Base-by-base conservation (phyloP, 2,888 invertebrate genomes). In the Ophioninae sp. region DNA sequence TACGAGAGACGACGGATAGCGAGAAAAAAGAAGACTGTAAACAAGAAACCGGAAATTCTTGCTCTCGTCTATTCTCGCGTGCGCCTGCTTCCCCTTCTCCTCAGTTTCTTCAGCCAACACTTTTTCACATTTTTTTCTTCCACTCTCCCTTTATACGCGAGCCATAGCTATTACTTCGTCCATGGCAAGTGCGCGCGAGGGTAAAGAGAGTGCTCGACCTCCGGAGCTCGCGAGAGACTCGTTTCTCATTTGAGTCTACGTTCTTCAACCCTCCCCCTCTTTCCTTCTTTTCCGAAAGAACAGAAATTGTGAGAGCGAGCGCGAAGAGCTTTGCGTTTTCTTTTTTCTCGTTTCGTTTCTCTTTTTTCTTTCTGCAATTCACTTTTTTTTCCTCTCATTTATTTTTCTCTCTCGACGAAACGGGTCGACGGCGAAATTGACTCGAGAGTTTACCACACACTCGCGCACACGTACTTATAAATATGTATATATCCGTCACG, bases 171-270 rank as follows among this genome's bases (percentile, higher is more conserved):
- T 74, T 80, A 59, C 67, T 79, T 23, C 21, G 78, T 70, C 41
- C 41, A 64, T 64, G 3, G 21, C 50, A 21, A 37, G 50, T 56
- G 70, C 37, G 70, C 37, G 67, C 61, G 77, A 67, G 61, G 67
- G 65, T 59, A 81, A 77, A 72, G 81, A 77, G 77, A 68, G 77
- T 73, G 67, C 77, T 67, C 72, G 72, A 81, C 72, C 81, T 67
- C 65, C 72, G 72, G 69, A 72, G 72, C 75, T 65, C 76, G 41
- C 65, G 30, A 50, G 78, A 78, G 50, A 61, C 44, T 77, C 67
- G 61, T 72, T 73, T 81, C 81, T 81, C 76, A 67, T 81, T 77
- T 70, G 70, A 59, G 76, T 65, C 67, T 59, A 50, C 37, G 77
- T 68, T 72, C 78, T 69, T 70, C 78, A 64, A 78, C 61, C 62